Conservation (phyloP, 2,113 vertebrate genomes). For the Myrmophylax atrothorax region DNA sequence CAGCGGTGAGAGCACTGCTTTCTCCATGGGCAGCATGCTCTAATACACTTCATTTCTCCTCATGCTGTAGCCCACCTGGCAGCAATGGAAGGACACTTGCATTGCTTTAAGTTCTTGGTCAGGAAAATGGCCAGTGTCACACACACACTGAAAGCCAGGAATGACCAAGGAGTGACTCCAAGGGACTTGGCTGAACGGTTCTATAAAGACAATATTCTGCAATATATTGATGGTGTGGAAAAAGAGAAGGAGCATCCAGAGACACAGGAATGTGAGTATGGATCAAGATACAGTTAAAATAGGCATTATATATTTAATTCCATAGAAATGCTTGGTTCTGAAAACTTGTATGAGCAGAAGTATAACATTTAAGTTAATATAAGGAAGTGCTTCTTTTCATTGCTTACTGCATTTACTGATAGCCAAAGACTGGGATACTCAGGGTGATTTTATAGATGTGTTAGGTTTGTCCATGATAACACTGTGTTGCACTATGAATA, state of each 20-base stretch:
- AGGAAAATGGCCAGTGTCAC: conserved; percentile 62
- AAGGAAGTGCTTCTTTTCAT: not conserved
- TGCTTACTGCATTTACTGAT: not conserved
- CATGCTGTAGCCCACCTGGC: conserved; percentile 77
- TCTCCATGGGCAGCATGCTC: not conserved
- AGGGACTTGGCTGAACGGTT: conserved; percentile 79
- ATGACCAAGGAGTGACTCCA: conserved; percentile 80
- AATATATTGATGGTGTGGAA: conserved; percentile 68
- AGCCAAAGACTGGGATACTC: not conserved
- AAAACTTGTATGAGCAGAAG: not conserved
- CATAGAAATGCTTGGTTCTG: not conserved
- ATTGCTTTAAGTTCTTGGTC: conserved; percentile 81
- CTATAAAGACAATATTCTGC: conserved; percentile 75
- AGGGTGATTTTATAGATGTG: not conserved
- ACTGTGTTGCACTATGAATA: not conserved
- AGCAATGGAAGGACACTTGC: conserved; percentile 80
- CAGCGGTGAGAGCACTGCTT: not conserved
- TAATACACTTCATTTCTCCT: not conserved
- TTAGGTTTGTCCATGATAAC: not conserved
- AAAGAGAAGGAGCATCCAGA: conserved; percentile 52
- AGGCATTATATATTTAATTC: not conserved
- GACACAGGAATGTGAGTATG: conserved; percentile 73
- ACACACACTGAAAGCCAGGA: conserved; percentile 74
- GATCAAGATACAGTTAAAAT: not conserved
- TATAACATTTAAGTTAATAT: not conserved